Evolutionary conservation across 2,797 vertebrate genomes (phyloP), one percentile per base, ranked within the genome.

Genomic region (Xenentodon cancila): DNA sequence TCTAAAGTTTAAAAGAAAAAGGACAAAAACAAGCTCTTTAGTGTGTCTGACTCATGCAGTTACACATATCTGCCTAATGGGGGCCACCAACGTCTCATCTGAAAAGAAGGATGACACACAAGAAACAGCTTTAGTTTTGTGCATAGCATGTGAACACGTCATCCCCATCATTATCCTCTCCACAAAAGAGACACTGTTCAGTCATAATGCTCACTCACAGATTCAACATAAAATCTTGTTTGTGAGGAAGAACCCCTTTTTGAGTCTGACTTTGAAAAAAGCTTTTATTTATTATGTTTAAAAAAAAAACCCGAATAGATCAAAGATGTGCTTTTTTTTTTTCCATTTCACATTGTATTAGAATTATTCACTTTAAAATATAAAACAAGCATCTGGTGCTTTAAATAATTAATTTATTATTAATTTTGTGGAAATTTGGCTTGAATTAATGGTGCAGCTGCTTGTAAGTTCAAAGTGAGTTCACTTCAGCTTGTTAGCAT

Each of bases 41-140:
- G 58, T 1, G 0, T 2, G 37, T 18, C 50, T 90, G 87, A 91
- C 73, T 90, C 85, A 88, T 70, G 78, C 87, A 77, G 59, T 80
- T 80, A 73, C 84, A 65, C 81, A 65, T 80, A 59, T 57, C 72
- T 47, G 67, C 73, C 81, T 86, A 84, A 85, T 77, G 75, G 77
- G 80, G 84, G 82, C 76, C 75, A 34, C 77, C 77, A 82, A 82
- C 73, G 58, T 79, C 75, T 40, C 5, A 55, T 51, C 57, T 82
- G 71, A 85, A 82, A 76, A 53, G 67, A 42, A 42, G 71, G 40
- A 49, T 77, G 84, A 89, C 70, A 49, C 83, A 79, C 18, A 16
- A 47, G 53, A 37, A 34, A 19, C 32, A 20, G 34, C 54, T 81
- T 50, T 59, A 52, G 46, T 43, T 57, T 42, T 60, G 32, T 16